phyloP scores from a whole-genome alignment of 2,113 vertebrate species.

The Haemorhous mexicanus region DNA sequence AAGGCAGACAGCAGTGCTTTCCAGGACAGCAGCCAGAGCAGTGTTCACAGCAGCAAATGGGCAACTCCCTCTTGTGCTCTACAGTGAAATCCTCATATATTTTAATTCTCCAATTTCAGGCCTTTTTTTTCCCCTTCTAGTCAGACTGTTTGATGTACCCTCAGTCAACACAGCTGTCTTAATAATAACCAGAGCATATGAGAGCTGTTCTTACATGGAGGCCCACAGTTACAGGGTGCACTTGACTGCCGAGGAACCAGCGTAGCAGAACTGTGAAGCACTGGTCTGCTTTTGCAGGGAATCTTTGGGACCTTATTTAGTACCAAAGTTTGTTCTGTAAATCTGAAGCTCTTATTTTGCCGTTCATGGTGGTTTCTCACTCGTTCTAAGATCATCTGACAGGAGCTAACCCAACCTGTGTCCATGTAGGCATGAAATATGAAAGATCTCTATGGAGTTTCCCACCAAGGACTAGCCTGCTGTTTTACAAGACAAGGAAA shows the following conservation, averaged over 20 bases:
- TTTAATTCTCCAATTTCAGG: background rate
- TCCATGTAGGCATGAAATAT: background rate
- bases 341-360: background rate
- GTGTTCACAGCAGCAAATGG: background rate
- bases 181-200: background rate
- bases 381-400: background rate
- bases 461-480: background rate
- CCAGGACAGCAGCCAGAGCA: background rate
- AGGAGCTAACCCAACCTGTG: background rate
- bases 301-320: background rate
- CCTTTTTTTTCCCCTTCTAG: accelerated
- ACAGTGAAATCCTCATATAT: background rate
- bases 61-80: background rate
- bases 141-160: background rate
- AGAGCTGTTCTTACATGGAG: background rate
- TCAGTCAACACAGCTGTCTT: background rate
- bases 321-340: background rate
- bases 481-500: background rate
- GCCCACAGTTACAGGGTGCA: background rate
- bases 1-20: background rate
- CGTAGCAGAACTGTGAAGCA: background rate
- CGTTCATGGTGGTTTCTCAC: background rate
- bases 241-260: background rate
- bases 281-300: background rate
- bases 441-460: background rate